These are phyloP conservation scores for Proteles cristata DNA, from an alignment of 2,113 vertebrate species.

Conservation along the genomic window DNA sequence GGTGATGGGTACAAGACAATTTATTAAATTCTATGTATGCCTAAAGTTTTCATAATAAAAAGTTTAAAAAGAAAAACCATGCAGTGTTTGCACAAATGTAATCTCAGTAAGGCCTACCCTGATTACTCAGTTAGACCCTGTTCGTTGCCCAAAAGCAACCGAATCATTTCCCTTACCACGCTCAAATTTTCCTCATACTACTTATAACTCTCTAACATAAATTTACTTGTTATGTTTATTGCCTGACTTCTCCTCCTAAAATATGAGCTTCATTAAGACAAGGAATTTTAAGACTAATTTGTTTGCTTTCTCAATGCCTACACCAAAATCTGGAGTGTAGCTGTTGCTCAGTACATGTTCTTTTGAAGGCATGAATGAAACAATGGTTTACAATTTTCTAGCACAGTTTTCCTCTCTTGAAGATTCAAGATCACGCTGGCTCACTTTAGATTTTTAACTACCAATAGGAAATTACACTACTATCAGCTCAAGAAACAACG, in stretches of 20 bases:
- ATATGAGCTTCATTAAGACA: constrained; percentile 15
- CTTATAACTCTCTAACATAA: constrained; percentile 12
- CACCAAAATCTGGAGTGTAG: background rate
- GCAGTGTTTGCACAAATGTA: background rate
- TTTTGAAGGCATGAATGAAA: background rate
- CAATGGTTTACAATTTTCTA: constrained; percentile 23
- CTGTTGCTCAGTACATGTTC: background rate
- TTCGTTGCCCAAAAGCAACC: background rate
- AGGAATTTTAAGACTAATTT: constrained; percentile 11
- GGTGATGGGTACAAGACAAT: background rate
- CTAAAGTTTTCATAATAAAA: constrained; percentile 43
- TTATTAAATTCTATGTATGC: background rate
- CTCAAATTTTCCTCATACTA: background rate
- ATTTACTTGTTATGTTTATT: background rate
- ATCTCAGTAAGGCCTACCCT: background rate
- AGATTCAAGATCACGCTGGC: background rate
- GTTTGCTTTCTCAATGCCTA: background rate
- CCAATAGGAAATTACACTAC: constrained; percentile 4
- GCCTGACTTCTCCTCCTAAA: background rate
- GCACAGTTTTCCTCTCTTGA: background rate
- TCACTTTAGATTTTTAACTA: constrained; percentile 19
- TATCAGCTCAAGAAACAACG: background rate
- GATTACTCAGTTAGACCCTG: constrained; percentile 14
- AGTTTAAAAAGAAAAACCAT: background rate
- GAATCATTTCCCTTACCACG: background rate